Evolutionary conservation across 92 coral and sea anemone species (phyloP).

Genomic region (Porites evermanni): DNA sequence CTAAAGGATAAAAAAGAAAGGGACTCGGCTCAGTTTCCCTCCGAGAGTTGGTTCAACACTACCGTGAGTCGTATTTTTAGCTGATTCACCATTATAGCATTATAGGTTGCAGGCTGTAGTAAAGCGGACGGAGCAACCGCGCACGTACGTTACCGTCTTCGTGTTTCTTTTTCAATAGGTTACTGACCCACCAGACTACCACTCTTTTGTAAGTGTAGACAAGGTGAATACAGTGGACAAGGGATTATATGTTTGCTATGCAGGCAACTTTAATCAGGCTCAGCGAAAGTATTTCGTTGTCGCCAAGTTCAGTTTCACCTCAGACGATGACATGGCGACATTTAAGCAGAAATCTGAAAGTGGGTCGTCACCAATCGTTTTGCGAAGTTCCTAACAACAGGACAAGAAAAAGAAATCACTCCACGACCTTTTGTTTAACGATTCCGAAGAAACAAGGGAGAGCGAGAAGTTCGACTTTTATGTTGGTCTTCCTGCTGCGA

Average conservation of each 20-base stretch:
- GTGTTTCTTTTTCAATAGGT: constrained; percentile 6
- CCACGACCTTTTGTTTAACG: constrained; percentile 64
- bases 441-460: constrained; percentile 7
- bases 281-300: constrained; percentile 56
- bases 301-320: constrained; percentile 45
- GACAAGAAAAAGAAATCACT: constrained; percentile 36
- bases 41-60: too few species aligned
- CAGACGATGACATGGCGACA: constrained; percentile 39
- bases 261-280: constrained; percentile 48
- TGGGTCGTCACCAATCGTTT: constrained; percentile 19
- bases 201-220: constrained; percentile 62
- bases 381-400: not conserved
- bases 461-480: constrained; percentile 25
- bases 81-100: too few species aligned
- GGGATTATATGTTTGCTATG: constrained; percentile 49
- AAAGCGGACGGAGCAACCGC: not conserved
- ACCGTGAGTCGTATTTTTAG: too few species aligned
- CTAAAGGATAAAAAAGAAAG: too few species aligned
- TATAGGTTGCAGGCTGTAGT: too few species aligned
- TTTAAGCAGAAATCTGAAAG: constrained; percentile 2
- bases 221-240: constrained; percentile 23
- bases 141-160: too few species aligned
- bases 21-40: too few species aligned
- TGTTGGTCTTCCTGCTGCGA: constrained; percentile 22
- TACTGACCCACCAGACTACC: constrained; percentile 44